phyloP scores from a whole-genome alignment of 2,113 vertebrate species.

The Symphodus melops region DNA sequence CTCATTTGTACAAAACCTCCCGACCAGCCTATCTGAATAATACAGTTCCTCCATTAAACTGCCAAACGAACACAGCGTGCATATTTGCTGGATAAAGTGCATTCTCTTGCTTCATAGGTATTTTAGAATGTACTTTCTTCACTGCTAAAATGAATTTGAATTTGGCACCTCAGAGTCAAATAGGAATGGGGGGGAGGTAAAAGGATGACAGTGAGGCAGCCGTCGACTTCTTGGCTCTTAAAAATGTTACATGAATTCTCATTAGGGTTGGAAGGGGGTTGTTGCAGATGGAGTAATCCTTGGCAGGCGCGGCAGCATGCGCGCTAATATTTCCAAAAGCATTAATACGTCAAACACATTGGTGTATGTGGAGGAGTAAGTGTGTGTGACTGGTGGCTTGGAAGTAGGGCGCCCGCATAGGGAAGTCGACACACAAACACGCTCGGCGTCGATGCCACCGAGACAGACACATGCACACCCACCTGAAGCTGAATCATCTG shows the following conservation, averaged over 20 bases:
- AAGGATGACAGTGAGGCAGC: constrained; percentile 52
- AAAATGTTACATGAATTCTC: constrained; percentile 71
- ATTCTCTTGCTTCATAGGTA: constrained; percentile 59
- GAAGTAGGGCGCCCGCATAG: constrained; percentile 58
- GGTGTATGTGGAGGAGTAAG: constrained; percentile 19
- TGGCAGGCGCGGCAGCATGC: constrained; percentile 51
- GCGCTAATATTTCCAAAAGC: constrained; percentile 70
- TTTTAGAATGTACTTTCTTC: constrained; percentile 52
- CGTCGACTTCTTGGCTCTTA: constrained; percentile 44
- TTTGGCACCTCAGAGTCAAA: constrained; percentile 54
- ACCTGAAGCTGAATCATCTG: constrained; percentile 46
- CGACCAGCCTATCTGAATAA: constrained; percentile 59
- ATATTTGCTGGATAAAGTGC: constrained; percentile 63
- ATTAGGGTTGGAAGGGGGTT: constrained; percentile 61
- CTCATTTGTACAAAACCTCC: constrained; percentile 52
- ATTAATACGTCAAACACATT: constrained; percentile 66
- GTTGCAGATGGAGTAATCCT: constrained; percentile 72
- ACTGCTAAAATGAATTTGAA: constrained; percentile 57
- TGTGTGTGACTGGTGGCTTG: constrained; percentile 16
- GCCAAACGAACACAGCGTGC: constrained; percentile 27
- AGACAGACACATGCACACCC: constrained; percentile 26
- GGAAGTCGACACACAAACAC: constrained; percentile 33
- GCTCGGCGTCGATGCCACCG: constrained; percentile 32
- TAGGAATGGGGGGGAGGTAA: constrained; percentile 32
- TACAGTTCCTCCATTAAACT: constrained; percentile 54